Evolutionary conservation across 2,888 invertebrate species (phyloP), one percentile per base, ranked within the genome.

Genomic region (Beris morrisii): DNA sequence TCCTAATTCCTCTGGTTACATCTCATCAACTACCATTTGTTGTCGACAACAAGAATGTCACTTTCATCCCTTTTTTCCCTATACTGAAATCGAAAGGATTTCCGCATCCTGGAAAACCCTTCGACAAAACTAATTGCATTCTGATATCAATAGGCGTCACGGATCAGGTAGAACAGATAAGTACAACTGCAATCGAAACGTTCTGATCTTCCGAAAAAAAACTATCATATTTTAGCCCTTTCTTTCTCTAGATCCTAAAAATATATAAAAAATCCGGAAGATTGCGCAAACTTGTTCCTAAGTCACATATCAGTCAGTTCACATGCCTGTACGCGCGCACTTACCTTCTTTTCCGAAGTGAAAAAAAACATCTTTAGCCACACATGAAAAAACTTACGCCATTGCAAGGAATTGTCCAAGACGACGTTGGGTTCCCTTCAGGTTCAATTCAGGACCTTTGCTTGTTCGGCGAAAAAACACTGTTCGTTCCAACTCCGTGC

Each of bases 71-170:
- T 52, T 38, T 12, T 50, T 38, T 22, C 22, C 12, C 31, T 5
- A 30, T n/a, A 22, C 30, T 28, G 67, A 68, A 68, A 68, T 59
- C 61, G 68, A 68, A 68, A 68, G 68, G 61, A 68, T 68, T 68
- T 68, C 68, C 68, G 68, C 63, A 68, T 68, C 63, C 50, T 55
- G 15, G 38, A 30, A 50, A 48, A 50, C 50, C 61, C 55, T 13
- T 54, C 55, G 31, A 56, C 55, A 59, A 46, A 56, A 50, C 65
- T 65, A 59, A 61, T 68, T 56, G 61, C 12, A 32, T 43, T 56
- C 13, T 38, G 9, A 56, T 38, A 38, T n/a, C 38, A 28, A 38
- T 38, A 56, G 43, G 56, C 50, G 50, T 55, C 53, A 52, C 43
- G 55, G 61, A 48, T 66, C 66, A 66, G 66, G 61, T 61, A 66